Evolutionary conservation across 2,888 invertebrate species (phyloP).

Genomic region (Pocota personata): DNA sequence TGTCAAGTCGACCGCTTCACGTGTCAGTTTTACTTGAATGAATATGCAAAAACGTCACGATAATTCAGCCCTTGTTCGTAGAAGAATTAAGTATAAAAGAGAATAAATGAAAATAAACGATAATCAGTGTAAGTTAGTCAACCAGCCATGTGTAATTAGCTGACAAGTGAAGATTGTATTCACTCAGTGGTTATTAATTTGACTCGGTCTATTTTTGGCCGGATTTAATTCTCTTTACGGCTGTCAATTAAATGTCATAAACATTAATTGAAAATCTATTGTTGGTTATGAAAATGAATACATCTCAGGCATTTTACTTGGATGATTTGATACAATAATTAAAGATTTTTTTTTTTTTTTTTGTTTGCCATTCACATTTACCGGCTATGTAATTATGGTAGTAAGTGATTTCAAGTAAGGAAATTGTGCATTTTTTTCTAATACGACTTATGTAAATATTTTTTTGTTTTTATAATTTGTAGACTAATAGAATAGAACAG

Average conservation of each 20-base stretch:
- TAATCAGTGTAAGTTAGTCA: slow-evolving; percentile 50
- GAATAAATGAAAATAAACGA: slow-evolving; percentile 25
- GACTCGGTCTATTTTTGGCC: slow-evolving; percentile 57
- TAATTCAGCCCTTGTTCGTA: slow-evolving; percentile 39
- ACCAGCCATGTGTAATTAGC: slow-evolving; percentile 63
- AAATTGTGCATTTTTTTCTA: neutral
- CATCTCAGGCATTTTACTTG: slow-evolving; percentile 2
- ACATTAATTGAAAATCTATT: slow-evolving; percentile 57
- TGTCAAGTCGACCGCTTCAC: slow-evolving; percentile 57
- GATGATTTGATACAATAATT: neutral
- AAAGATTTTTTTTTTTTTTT: neutral
- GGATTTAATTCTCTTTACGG: slow-evolving; percentile 37
- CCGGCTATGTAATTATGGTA: neutral
- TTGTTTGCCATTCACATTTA: neutral
- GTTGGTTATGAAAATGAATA: slow-evolving; percentile 4
- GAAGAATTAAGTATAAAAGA: slow-evolving; percentile 3
- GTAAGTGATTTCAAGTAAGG: neutral
- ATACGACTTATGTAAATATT: neutral
- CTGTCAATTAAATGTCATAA: slow-evolving; percentile 70
- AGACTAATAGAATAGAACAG: neutral
- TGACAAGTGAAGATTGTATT: slow-evolving; percentile 67
- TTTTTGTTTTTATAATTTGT: neutral
- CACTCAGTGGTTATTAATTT: slow-evolving; percentile 63
- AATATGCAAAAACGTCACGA: slow-evolving; percentile 46
- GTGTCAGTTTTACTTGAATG: slow-evolving; percentile 71